Conservation (phyloP, 1,140 invertebrate species). For the Cydia pomonella region DNA sequence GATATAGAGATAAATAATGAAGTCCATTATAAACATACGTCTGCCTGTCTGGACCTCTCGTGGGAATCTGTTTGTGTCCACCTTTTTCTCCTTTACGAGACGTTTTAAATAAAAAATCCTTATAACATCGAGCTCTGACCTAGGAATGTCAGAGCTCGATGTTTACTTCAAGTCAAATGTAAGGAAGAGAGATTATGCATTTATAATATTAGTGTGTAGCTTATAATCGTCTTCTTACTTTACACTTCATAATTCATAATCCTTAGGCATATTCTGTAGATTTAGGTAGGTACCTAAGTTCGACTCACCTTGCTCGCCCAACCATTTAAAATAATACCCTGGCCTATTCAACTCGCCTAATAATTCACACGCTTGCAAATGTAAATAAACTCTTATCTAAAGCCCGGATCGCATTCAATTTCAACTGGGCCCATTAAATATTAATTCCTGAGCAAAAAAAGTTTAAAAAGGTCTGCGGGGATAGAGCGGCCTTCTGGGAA, state of each 20-base stretch:
- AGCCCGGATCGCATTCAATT: slow-evolving; percentile 49
- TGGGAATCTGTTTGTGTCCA: too few species aligned
- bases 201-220: too few species aligned
- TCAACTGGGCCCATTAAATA: slow-evolving; percentile 59
- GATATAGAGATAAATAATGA: not conserved
- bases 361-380: slow-evolving; percentile 39
- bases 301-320: not conserved
- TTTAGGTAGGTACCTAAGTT: too few species aligned
- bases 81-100: too few species aligned
- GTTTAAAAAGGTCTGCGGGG: slow-evolving; percentile 36
- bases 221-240: too few species aligned
- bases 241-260: too few species aligned
- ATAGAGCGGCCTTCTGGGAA: slow-evolving; percentile 70
- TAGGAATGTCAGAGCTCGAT: too few species aligned
- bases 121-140: too few species aligned
- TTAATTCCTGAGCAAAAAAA: slow-evolving; percentile 65
- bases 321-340: not conserved
- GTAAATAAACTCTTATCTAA: slow-evolving; percentile 46
- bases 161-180: too few species aligned
- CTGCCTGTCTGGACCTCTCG: not conserved
- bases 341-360: slow-evolving; percentile 20
- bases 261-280: too few species aligned
- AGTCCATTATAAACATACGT: not conserved
- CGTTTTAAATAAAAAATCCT: too few species aligned
- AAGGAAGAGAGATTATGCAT: too few species aligned